Conservation (phyloP, 1,140 invertebrate species). For the Bursaphelenchus mucronatus region DNA sequence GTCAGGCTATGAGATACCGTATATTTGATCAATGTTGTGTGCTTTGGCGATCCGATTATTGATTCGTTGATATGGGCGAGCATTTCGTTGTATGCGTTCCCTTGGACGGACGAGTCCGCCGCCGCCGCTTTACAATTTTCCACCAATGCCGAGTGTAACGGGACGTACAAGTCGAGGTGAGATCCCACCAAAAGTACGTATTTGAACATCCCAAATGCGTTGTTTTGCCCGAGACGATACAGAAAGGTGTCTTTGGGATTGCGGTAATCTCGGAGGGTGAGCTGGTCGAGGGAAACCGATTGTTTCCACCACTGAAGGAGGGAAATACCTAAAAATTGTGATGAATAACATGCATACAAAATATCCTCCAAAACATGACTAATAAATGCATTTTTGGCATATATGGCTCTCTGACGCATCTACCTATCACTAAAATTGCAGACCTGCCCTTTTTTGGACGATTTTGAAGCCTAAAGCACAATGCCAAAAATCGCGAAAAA, state of each 20-base stretch:
- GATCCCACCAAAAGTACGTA: slow-evolving; percentile 34
- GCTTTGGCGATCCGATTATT: slow-evolving; percentile 27
- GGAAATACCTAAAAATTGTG: slow-evolving; percentile 14
- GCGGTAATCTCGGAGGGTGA: slow-evolving; percentile 18
- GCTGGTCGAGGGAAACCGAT: slow-evolving; percentile 30
- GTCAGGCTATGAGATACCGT: slow-evolving; percentile 32
- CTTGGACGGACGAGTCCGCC: slow-evolving; percentile 25
- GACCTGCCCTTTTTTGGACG: too few species aligned
- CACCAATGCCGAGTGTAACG: slow-evolving; percentile 41
- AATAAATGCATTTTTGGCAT: too few species aligned
- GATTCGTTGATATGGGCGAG: slow-evolving; percentile 38
- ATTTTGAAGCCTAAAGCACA: too few species aligned
- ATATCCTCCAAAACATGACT: too few species aligned
- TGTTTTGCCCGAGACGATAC: slow-evolving; percentile 25
- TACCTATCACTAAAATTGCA: too few species aligned
- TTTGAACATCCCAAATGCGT: slow-evolving; percentile 22
- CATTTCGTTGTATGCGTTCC: slow-evolving; percentile 29
- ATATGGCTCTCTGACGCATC: too few species aligned
- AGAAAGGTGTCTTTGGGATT: slow-evolving; percentile 30
- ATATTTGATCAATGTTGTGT: slow-evolving; percentile 43
- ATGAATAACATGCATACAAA: background rate
- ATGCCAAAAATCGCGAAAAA: too few species aligned
- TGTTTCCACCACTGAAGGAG: slow-evolving; percentile 40
- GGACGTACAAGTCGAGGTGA: slow-evolving; percentile 41
- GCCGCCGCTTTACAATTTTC: slow-evolving; percentile 39